Evolutionary conservation across 2,113 vertebrate species (phyloP).

Genomic region (Siniperca chuatsi): DNA sequence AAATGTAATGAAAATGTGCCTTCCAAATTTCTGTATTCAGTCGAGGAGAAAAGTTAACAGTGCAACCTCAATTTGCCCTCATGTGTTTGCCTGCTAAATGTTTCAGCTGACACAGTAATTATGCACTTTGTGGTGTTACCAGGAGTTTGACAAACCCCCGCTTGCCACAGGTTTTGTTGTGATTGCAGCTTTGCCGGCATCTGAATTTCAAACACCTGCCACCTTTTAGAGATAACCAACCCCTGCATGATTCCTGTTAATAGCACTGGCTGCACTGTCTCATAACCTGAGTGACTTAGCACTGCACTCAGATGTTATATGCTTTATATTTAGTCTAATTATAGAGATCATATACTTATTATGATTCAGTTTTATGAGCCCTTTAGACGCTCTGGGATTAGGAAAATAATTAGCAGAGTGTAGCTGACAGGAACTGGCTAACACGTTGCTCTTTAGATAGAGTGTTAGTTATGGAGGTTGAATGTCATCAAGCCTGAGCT

Average conservation of each 20-base stretch:
- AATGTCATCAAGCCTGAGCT: slow-evolving; percentile 46
- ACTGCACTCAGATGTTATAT: slow-evolving; percentile 35
- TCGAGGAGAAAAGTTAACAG: slow-evolving; percentile 17
- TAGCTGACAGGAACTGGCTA: slow-evolving; percentile 21
- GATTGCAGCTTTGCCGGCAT: slow-evolving; percentile 51
- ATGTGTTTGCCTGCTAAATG: slow-evolving; percentile 52
- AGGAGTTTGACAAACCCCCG: slow-evolving; percentile 51
- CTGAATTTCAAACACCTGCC: slow-evolving; percentile 73
- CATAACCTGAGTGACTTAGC: slow-evolving; percentile 42
- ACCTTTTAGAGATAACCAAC: slow-evolving; percentile 60
- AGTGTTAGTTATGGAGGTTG: slow-evolving; percentile 37
- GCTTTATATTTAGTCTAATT: slow-evolving; percentile 51
- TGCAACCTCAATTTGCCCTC: slow-evolving; percentile 33
- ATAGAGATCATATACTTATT: slow-evolving; percentile 34
- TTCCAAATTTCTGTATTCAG: neutral
- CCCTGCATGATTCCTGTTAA: slow-evolving; percentile 22
- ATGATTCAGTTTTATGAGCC: slow-evolving; percentile 22
- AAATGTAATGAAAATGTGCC: neutral
- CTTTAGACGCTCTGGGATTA: slow-evolving; percentile 28
- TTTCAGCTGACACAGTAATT: slow-evolving; percentile 69
- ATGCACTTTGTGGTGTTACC: slow-evolving; percentile 54
- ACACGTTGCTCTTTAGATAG: slow-evolving; percentile 43
- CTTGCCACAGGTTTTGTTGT: slow-evolving; percentile 60
- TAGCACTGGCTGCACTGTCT: slow-evolving; percentile 23
- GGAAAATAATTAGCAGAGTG: slow-evolving; percentile 57